A percentile compares a stretch with the other conserved stretches of the same genome.
Conservation (phyloP, 2,797 vertebrate genomes). For the Sylvilagus floridanus region DNA sequence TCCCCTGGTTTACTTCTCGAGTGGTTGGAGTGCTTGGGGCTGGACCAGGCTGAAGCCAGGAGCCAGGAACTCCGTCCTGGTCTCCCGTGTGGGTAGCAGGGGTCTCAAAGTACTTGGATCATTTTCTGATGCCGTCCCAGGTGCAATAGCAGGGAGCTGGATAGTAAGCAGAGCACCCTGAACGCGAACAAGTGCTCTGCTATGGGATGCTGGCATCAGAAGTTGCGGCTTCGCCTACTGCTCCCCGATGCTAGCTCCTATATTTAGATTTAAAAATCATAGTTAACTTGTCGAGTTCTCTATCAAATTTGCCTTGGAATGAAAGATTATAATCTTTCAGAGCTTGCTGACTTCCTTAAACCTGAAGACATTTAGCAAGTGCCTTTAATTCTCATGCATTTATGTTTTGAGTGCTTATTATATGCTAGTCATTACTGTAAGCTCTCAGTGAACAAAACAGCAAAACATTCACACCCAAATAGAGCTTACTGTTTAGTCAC, state of each 20-base stretch:
- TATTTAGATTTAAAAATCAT: not conserved
- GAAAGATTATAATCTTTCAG: conserved; percentile 36
- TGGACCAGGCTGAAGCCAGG: no score
- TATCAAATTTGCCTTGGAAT: conserved; percentile 49
- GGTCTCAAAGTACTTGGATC: no score
- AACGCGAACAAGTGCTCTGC: not conserved
- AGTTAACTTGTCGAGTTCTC: not conserved
- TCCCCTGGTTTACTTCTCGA: no score
- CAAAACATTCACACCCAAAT: not conserved
- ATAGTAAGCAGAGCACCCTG: no score
- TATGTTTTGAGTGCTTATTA: not conserved
- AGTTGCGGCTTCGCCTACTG: no score
- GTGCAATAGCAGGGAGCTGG: no score
- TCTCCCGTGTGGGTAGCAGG: no score
- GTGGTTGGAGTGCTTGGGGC: no score
- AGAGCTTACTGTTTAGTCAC: not conserved
- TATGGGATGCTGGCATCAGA: not conserved
- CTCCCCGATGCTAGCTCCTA: not conserved
- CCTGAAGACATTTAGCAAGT: conserved; percentile 37
- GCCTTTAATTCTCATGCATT: not conserved
- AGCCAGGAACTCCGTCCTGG: no score
- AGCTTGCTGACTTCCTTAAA: not conserved
- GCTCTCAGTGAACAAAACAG: not conserved
- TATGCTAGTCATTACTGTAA: not conserved
- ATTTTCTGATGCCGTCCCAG: no score